Evolutionary conservation across 2,113 vertebrate species (phyloP), one percentile per base, ranked within the genome.

Genomic region (Xenus cinereus): DNA sequence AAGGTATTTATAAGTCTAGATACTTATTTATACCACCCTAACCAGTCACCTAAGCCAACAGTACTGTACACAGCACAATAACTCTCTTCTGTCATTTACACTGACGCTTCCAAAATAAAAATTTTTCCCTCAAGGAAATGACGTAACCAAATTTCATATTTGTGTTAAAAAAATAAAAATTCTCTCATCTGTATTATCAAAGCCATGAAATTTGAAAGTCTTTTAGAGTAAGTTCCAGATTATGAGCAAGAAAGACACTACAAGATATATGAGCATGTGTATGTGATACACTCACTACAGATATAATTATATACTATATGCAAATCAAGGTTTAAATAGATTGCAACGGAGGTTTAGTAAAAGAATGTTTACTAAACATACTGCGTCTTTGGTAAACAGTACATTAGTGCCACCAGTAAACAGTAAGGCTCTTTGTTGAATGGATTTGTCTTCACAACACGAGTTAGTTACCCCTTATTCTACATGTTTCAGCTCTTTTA

Each of bases 161-260:
- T 35, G 26, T 82, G 73, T 85, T 71, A 82, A 81, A 94, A 94
- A 75, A 60, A 23, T 10, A 60, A 88, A 90, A 79, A 9, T 43
- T 10, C 12, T 72, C n/a, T 90, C 37, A 33, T 43, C 37, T 90
- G 26, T 63, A 8, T 84, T 91, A 86, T 90, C n/a, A 59, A 27
- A 62, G 45, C 19, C 18, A 41, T 20, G 21, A 50, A 43, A 32
- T 37, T 59, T 35, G 43, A 56, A 72, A 59, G 15, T 33, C 27
- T 28, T 66, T 83, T 26, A 69, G 35, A 82, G 51, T 60, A 45
- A 59, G 32, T 32, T 83, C 74, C 73, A 95, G 45, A 85, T 46
- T 27, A 46, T 23, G 54, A 89, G 33, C 14, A 74, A 83, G 96
- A 97, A 41, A 57, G 79, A 26, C 24, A 28, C 13, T 50, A 67